Evolutionary conservation across 1,140 invertebrate species (phyloP).

Genomic region (Palaemon carinicauda): DNA sequence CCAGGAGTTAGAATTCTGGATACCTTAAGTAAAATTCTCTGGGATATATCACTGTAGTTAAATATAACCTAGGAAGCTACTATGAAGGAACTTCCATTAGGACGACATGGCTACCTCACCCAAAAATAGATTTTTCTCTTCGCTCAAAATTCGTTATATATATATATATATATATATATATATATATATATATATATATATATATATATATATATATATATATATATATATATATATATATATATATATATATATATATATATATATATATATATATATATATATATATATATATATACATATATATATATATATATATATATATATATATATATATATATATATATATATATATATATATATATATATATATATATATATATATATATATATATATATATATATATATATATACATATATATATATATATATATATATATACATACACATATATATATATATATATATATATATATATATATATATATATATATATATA

Average conservation of each 20-base stretch:
- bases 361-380: neutral
- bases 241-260: neutral
- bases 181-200: neutral
- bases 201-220: neutral
- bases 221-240: neutral
- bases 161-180: neutral
- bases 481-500: neutral
- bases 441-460: neutral
- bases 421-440: neutral
- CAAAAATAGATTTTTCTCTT: no score
- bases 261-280: neutral
- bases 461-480: neutral
- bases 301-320: neutral
- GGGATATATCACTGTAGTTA: no score
- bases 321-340: neutral
- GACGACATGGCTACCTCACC: no score
- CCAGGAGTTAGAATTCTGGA: no score
- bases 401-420: neutral
- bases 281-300: neutral
- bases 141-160: no score
- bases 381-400: neutral
- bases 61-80: no score
- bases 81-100: no score
- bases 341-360: neutral
- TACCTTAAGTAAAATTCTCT: no score